Evolutionary conservation across 1,140 invertebrate species (phyloP), one percentile per base, ranked within the genome.

Genomic region (Trachymyrmex septentrionalis): DNA sequence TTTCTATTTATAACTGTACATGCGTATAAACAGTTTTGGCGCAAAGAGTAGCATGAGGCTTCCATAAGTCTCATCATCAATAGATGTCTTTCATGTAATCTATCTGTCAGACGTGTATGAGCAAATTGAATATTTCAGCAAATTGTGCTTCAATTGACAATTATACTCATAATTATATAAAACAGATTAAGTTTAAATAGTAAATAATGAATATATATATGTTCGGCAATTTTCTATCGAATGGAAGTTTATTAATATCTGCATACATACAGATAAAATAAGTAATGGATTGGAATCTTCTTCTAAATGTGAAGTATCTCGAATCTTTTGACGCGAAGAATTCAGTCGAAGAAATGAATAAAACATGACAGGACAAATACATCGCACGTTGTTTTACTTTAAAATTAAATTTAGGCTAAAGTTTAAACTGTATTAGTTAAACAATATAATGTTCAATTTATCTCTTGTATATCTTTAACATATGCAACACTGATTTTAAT

Each of bases 11-110:
- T 69, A 69, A 69, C 14, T 16, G n/a, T 59, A 55, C 10, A 4
- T 27, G 10, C 19, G 10, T 64, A 1, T 38, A 80, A 55, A 69
- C 27, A 67, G 19, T 66, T 78, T 16, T 27, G 55, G 21, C n/a
- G n/a, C 30, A 19, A 44, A 55, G 63, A 55, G 2, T 0, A 55
- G 48, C 19, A 30, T 7, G n/a, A 34, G 2, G 16, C 4, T 69
- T 19, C 44, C 21, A 16, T 81, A 81, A 81, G n/a, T 81, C 14
- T 57, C 34, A 48, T 27, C n/a, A 81, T 81, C n/a, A 21, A 57
- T 9, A 53, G 27, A 48, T 57, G n/a, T n/a, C 5, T 69, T 69
- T 55, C 9, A 30, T 27, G n/a, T 10, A 55, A 16, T 57, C 3
- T 69, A n/a, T 12, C 19, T 24, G 38, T 44, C 12, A 38, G 6